These are phyloP conservation scores for Coendou prehensilis DNA, from an alignment of 2,797 vertebrate species.

Conservation along the genomic window DNA sequence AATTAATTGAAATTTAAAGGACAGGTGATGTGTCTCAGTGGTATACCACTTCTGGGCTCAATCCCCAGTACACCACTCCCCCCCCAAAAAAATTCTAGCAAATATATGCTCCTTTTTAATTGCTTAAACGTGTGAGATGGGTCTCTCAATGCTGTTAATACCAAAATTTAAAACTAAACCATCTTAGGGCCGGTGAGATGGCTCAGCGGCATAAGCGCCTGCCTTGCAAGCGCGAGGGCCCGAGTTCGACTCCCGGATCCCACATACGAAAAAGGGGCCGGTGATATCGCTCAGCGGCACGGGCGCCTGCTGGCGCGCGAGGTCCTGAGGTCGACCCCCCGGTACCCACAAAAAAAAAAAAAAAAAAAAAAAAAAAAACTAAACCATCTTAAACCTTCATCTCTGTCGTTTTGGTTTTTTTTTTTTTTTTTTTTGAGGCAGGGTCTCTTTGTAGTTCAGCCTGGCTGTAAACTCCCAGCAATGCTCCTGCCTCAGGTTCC, in stretches of 20 bases:
- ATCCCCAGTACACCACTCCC: neutral
- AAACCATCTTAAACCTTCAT: slow-evolving; percentile 5
- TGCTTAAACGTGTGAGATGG: neutral
- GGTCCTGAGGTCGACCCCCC: no score
- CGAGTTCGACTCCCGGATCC: no score
- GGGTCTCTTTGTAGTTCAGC: neutral
- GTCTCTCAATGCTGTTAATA: slow-evolving; percentile 8
- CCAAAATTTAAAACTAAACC: slow-evolving; percentile 41
- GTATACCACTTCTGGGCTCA: neutral
- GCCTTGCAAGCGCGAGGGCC: no score
- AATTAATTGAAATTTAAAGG: neutral
- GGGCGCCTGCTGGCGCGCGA: no score
- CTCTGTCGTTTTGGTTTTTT: neutral
- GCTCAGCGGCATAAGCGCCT: no score
- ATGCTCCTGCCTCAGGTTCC: neutral
- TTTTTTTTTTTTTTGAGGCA: neutral
- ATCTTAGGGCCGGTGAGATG: no score
- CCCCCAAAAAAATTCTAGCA: neutral
- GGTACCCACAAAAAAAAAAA: no score
- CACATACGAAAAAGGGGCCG: no score
- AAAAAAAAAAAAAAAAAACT: no score
- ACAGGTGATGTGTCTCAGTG: neutral
- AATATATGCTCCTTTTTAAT: neutral
- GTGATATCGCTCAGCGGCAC: no score
- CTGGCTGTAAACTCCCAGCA: neutral